Percentiles rank a stretch among this genome's conserved stretches.
Conservation (phyloP, 2,888 invertebrate genomes). For the Theretra japonica region DNA sequence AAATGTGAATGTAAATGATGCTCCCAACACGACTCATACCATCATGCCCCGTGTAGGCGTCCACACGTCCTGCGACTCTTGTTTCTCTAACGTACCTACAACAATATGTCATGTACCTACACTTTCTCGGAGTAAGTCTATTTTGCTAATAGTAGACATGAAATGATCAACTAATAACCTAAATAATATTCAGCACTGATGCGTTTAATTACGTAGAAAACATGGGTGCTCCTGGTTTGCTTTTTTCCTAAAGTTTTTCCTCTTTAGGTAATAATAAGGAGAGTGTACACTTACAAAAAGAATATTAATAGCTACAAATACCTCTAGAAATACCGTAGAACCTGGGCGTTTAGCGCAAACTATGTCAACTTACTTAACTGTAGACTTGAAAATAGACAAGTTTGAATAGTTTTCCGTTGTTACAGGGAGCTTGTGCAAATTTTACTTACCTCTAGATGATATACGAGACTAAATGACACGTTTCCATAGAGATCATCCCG, state of each 20-base stretch:
- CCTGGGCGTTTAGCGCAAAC: slow-evolving; percentile 33
- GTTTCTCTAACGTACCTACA: slow-evolving; percentile 2
- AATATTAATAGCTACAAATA: slow-evolving; percentile 28
- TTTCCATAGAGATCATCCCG: slow-evolving; percentile 20
- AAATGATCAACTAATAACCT: neutral
- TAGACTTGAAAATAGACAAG: slow-evolving; percentile 37
- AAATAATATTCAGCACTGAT: slow-evolving; percentile 13
- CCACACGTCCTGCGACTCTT: slow-evolving; percentile 5
- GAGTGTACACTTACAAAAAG: slow-evolving; percentile 1
- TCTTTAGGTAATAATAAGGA: slow-evolving; percentile 8
- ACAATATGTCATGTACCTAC: slow-evolving; percentile 20
- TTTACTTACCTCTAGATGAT: slow-evolving; percentile 31
- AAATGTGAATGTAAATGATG: slow-evolving; percentile 13
- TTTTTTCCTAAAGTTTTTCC: neutral
- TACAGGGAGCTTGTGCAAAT: slow-evolving; percentile 27
- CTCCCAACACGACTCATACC: slow-evolving; percentile 40
- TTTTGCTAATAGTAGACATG: slow-evolving; percentile 17
- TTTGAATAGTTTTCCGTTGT: slow-evolving; percentile 34
- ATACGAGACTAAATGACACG: slow-evolving; percentile 29
- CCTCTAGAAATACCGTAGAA: slow-evolving; percentile 35
- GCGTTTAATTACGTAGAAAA: neutral
- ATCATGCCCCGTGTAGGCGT: slow-evolving; percentile 43
- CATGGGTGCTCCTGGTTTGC: slow-evolving; percentile 13
- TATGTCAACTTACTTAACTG: slow-evolving; percentile 31
- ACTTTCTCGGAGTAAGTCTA: slow-evolving; percentile 18